Conservation (phyloP, 2,797 vertebrate species). For the Columba guinea region DNA sequence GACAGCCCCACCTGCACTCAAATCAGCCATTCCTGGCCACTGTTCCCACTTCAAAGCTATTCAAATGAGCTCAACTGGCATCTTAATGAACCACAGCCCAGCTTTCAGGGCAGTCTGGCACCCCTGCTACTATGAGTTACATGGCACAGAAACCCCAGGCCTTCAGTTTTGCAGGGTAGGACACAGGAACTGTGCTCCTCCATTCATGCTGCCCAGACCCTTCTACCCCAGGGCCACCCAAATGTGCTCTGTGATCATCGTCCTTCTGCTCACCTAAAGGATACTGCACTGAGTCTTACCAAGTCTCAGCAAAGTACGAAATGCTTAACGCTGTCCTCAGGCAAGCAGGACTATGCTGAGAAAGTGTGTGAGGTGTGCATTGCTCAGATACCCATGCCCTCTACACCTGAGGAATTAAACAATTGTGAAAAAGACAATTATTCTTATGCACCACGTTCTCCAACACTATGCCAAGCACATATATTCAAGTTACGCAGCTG, state of each 20-base stretch:
- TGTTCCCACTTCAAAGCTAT: background rate
- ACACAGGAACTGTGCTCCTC: background rate
- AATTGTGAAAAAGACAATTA: background rate
- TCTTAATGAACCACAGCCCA: background rate
- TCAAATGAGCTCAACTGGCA: background rate
- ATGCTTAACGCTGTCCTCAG: background rate
- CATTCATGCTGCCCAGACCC: background rate
- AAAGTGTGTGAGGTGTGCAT: background rate
- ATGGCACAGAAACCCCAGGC: background rate
- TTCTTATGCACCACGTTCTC: background rate
- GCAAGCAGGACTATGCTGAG: background rate
- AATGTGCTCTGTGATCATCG: rapidly evolving
- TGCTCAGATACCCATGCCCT: background rate
- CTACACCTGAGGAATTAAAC: background rate
- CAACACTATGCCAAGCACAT: background rate
- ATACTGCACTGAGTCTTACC: background rate
- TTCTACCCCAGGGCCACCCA: background rate
- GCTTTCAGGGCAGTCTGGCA: conserved; percentile 14
- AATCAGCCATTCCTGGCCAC: background rate
- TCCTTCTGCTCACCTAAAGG: background rate
- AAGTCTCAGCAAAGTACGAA: background rate
- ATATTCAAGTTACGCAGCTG: background rate
- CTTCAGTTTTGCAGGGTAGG: background rate
- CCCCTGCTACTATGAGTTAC: background rate
- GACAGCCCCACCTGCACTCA: background rate